Evolutionary conservation across 2,113 vertebrate genomes (phyloP).

Genomic region (Haemorhous mexicanus): DNA sequence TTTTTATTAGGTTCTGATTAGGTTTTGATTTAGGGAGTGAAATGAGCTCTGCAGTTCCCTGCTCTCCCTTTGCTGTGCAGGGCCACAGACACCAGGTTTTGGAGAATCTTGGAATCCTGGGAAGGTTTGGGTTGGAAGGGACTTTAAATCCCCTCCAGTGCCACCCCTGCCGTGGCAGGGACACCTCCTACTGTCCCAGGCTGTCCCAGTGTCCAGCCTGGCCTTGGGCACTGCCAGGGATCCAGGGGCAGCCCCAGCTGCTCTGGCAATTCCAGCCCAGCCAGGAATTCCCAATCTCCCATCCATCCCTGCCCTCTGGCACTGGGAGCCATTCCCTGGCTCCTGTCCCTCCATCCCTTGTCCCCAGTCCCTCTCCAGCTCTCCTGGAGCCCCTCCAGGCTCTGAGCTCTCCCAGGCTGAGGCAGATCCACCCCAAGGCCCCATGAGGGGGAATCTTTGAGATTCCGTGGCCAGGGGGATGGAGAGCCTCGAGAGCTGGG

Average conservation of each 20-base stretch:
- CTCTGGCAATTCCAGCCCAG: neutral
- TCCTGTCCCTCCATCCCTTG: neutral
- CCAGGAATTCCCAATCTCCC: neutral
- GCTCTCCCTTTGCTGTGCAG: neutral
- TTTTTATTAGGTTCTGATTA: neutral
- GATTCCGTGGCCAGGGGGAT: rapidly evolving
- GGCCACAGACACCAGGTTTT: too few relatives aligned
- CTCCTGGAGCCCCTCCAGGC: neutral
- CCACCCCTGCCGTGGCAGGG: neutral
- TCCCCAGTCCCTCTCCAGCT: neutral
- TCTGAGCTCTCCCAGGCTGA: neutral
- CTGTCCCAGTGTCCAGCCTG: neutral
- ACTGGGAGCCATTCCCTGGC: neutral
- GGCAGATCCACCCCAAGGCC: rapidly evolving
- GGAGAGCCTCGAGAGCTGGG: neutral
- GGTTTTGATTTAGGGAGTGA: neutral
- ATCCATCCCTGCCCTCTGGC: too few relatives aligned
- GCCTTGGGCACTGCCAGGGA: neutral
- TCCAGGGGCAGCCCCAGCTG: neutral
- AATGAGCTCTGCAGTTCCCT: neutral
- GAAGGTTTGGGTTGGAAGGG: neutral
- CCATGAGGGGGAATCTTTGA: rapidly evolving
- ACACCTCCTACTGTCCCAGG: neutral
- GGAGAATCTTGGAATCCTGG: neutral
- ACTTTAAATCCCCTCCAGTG: rapidly evolving